A percentile compares a stretch with the other conserved stretches of the same genome.
Conservation (phyloP, 2,113 vertebrate species). For the Podarcis cretensis region DNA sequence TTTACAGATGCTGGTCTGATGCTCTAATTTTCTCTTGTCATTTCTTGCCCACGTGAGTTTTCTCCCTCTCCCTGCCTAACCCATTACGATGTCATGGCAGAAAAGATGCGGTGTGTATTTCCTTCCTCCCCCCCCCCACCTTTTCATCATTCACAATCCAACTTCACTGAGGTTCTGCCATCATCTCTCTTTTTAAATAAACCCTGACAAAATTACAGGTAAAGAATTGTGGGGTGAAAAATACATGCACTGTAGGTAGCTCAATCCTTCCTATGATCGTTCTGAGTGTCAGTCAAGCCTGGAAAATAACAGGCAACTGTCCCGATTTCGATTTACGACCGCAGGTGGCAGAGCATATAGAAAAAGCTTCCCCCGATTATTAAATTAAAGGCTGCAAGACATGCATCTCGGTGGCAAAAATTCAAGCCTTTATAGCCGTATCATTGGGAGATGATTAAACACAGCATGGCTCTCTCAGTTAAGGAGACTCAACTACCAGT, state of each 20-base stretch:
- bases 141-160: slow-evolving; percentile 47
- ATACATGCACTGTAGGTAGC: slow-evolving; percentile 48
- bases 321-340: slow-evolving; percentile 68
- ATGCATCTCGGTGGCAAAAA: slow-evolving; percentile 66
- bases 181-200: slow-evolving; percentile 55
- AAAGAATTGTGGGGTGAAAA: slow-evolving; percentile 47
- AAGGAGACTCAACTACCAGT: slow-evolving; percentile 53
- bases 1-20: slow-evolving; percentile 58
- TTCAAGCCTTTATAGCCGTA: slow-evolving; percentile 63
- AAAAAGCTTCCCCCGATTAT: slow-evolving; percentile 62
- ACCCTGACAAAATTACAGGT: slow-evolving; percentile 56
- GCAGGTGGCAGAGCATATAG: slow-evolving; percentile 68
- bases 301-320: slow-evolving; percentile 62
- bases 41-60: slow-evolving; percentile 44
- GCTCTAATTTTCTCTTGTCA: slow-evolving; percentile 59
- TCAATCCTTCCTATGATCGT: slow-evolving; percentile 46
- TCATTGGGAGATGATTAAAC: slow-evolving; percentile 70
- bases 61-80: slow-evolving; percentile 24
- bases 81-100: slow-evolving; percentile 30
- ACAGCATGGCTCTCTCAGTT: slow-evolving; percentile 58
- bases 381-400: slow-evolving; percentile 72
- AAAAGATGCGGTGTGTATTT: slow-evolving; percentile 12
- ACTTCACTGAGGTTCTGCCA: slow-evolving; percentile 34
- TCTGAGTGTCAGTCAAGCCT: slow-evolving; percentile 64
- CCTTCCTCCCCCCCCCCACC: neutral